Percentiles rank a stretch among this genome's conserved stretches.
Conservation (phyloP, 1,140 invertebrate species). For the Cyclina sinensis region DNA sequence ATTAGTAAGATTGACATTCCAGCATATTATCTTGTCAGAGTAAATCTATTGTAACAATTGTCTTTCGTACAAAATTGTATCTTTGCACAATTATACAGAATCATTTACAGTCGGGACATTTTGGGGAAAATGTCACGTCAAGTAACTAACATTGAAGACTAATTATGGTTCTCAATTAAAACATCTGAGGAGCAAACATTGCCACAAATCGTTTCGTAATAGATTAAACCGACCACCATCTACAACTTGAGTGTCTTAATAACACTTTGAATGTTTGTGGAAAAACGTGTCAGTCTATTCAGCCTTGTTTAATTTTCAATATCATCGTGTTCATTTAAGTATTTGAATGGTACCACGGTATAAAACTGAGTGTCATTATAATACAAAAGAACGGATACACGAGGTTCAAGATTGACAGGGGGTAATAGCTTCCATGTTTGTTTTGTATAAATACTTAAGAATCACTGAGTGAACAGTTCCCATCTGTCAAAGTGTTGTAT, state of each 20-base stretch:
- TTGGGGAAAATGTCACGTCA: conserved; percentile 49
- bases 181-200: conserved; percentile 24
- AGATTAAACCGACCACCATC: conserved; percentile 34
- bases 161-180: conserved; percentile 51
- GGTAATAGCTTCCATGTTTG: conserved; percentile 30
- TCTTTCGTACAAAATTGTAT: conserved; percentile 28
- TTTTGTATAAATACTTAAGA: neutral
- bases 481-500: too few species aligned
- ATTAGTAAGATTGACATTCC: conserved; percentile 29
- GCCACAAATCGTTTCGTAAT: conserved; percentile 46
- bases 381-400: conserved; percentile 29
- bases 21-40: conserved; percentile 63
- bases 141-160: conserved; percentile 34
- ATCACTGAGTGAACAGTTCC: neutral
- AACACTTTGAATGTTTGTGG: conserved; percentile 47
- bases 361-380: neutral
- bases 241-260: neutral
- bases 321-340: conserved; percentile 26
- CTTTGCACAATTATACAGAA: conserved; percentile 29
- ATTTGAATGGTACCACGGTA: neutral
- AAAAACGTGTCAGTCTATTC: conserved; percentile 47
- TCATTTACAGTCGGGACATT: conserved; percentile 22
- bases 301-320: conserved; percentile 45
- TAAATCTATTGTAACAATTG: conserved; percentile 52
- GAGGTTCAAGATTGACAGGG: neutral